Evolutionary conservation across 2,797 vertebrate genomes (phyloP).

Genomic region (Tragopan temminckii): DNA sequence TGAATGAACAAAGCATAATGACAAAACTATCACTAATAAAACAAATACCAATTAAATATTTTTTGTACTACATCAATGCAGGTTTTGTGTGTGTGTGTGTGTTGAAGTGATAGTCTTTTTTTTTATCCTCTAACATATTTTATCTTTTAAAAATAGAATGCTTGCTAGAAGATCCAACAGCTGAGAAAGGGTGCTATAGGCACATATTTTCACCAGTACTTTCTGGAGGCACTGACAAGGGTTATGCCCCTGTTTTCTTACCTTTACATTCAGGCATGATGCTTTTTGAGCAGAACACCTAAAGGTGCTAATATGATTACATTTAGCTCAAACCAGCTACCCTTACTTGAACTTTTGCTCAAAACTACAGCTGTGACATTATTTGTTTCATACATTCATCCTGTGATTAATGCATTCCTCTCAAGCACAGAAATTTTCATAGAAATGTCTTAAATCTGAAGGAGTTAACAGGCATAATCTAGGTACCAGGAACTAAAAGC

Average conservation of each 20-base stretch:
- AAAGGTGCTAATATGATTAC: not conserved
- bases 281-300: not conserved
- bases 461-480: not conserved
- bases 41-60: not conserved
- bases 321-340: not conserved
- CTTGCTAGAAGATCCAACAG: not conserved
- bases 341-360: not conserved
- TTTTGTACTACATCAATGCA: not conserved
- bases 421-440: constrained; percentile 13
- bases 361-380: constrained; percentile 10
- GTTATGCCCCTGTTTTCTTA: not conserved
- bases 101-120: not conserved
- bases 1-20: constrained; percentile 32
- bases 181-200: not conserved
- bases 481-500: not conserved
- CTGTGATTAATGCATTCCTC: not conserved
- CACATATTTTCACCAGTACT: not conserved
- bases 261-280: not conserved
- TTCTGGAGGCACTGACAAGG: not conserved
- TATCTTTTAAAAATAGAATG: not conserved
- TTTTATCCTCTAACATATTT: not conserved
- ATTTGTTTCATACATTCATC: not conserved
- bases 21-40: constrained; percentile 52
- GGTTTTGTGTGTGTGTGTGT: not conserved
- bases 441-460: not conserved